Conservation (phyloP, 2,888 invertebrate genomes). For the Alcis repandata region DNA sequence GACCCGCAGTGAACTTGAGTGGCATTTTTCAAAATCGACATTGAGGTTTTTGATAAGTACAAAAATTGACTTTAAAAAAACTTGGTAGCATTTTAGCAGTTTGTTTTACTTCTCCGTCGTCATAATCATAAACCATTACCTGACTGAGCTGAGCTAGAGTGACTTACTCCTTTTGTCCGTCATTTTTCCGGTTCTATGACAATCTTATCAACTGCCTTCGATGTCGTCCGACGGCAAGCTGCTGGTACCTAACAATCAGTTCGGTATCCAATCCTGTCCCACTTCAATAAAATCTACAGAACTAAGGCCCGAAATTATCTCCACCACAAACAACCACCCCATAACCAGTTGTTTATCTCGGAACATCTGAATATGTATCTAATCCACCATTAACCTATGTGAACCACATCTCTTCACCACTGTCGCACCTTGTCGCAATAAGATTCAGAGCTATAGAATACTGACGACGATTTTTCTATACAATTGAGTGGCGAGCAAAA, state of each 20-base stretch:
- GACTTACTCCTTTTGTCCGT: too few relatives aligned
- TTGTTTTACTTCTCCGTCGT: too few relatives aligned
- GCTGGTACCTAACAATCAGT: background rate
- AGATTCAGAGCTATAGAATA: background rate
- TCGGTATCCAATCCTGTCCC: background rate
- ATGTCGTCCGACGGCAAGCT: too few relatives aligned
- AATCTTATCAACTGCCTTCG: too few relatives aligned
- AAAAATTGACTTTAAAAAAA: too few relatives aligned
- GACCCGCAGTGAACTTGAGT: too few relatives aligned
- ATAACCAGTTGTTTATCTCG: slow-evolving; percentile 35
- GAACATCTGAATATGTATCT: slow-evolving; percentile 36
- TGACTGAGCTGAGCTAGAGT: too few relatives aligned
- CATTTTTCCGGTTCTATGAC: too few relatives aligned
- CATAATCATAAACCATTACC: too few relatives aligned
- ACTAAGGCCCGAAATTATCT: slow-evolving; percentile 17
- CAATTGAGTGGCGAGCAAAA: background rate
- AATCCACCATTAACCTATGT: slow-evolving; percentile 35
- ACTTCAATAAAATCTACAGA: slow-evolving; percentile 20
- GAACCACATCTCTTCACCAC: background rate
- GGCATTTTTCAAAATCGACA: too few relatives aligned
- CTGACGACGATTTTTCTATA: background rate
- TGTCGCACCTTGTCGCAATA: slow-evolving; percentile 12
- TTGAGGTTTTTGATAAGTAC: too few relatives aligned
- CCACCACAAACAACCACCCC: slow-evolving; percentile 25
- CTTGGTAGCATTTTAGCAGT: too few relatives aligned